Evolutionary conservation across 1,140 invertebrate genomes (phyloP), one percentile per base, ranked within the genome.

Genomic region (Drosophila gunungcola): DNA sequence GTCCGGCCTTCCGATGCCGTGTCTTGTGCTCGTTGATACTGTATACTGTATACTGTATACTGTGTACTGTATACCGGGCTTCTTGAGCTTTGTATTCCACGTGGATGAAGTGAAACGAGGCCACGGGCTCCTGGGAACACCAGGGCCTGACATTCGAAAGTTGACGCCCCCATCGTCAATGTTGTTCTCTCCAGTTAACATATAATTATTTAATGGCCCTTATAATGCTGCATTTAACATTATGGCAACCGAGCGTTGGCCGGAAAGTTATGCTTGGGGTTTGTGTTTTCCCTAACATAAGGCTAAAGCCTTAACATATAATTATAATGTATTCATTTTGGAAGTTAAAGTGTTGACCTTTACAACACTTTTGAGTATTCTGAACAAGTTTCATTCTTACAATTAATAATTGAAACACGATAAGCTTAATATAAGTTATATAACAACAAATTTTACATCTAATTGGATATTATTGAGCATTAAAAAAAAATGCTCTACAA

Each of bases 171-270:
- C 61, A 65, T 68, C 64, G 46, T 32, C 51, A 69, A 69, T 56
- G 70, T 55, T 65, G 49, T 56, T 77, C 46, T 69, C 52, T 70
- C 63, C 38, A 69, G 64, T 82, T 75, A 64, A 68, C 82, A 82
- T 88, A 60, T 82, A 85, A 88, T 85, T 88, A 88, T 74, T 82
- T 65, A 75, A 78, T 46, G 38, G 64, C 49, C 77, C 69, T 79
- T 63, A 64, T 60, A 74, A 68, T 51, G 54, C 36, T 63, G 10
- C 57, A 62, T 48, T 73, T 67, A 80, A 48, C 45, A 27, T 49
- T 49, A 68, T 72, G 67, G 64, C 27, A 25, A 45, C 27, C 32
- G 27, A 13, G 29, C 29, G n/a, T 51, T 32, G 48, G 46, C n/a
- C n/a, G 21, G 16, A 29, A 41, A 41, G 6, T 12, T 3, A 13